Conservation (phyloP, 2,113 vertebrate genomes). For the Ctenodactylus gundi region DNA sequence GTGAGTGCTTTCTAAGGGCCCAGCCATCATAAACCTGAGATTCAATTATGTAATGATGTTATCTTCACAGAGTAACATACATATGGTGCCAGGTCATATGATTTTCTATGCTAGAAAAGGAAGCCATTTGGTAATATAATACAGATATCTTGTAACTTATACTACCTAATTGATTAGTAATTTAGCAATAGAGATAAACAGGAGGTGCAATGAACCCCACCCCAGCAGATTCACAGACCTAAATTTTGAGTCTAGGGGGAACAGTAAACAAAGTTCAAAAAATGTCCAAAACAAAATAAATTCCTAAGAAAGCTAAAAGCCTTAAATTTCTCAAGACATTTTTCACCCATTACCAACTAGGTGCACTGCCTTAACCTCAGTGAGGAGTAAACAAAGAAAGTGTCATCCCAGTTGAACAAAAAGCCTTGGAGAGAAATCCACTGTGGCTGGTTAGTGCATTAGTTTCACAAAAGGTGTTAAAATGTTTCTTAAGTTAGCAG, state of each 20-base stretch:
- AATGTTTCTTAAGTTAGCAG: not conserved
- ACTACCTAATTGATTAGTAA: not conserved
- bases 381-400: not conserved
- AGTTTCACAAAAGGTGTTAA: not conserved
- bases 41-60: not conserved
- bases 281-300: not conserved
- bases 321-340: not conserved
- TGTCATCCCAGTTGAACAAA: not conserved
- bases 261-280: not conserved
- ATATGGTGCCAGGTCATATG: not conserved
- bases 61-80: not conserved
- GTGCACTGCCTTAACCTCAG: not conserved
- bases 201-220: not conserved
- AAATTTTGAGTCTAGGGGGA: not conserved
- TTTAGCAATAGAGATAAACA: not conserved
- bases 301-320: not conserved
- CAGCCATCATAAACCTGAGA: not conserved
- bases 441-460: not conserved
- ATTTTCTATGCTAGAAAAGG: not conserved
- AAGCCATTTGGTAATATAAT: not conserved
- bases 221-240: not conserved
- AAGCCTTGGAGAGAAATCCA: not conserved
- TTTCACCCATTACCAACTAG: not conserved
- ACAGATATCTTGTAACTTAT: not conserved
- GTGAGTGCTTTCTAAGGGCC: not conserved